Evolutionary conservation across 2,888 invertebrate species (phyloP).

Genomic region (Nebria brevicollis): DNA sequence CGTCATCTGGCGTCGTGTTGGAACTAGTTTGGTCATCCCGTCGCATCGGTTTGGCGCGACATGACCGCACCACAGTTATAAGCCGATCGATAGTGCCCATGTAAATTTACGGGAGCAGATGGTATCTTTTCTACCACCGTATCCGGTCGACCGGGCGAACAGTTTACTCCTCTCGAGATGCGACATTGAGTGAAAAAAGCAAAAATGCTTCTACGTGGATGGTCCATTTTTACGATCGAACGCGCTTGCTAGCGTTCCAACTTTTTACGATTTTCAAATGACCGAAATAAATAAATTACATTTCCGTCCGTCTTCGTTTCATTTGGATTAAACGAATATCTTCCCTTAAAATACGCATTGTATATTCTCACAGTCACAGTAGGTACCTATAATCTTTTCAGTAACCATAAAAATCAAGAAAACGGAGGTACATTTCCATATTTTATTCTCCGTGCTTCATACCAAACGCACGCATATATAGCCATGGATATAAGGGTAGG

Average conservation of each 20-base stretch:
- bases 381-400: neutral
- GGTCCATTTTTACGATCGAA: slow-evolving; percentile 19
- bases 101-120: slow-evolving; percentile 31
- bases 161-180: slow-evolving; percentile 4
- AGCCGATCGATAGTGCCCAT: slow-evolving; percentile 32
- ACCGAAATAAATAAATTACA: slow-evolving; percentile 28
- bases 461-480: too few species aligned
- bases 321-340: slow-evolving; percentile 23
- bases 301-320: slow-evolving; percentile 16
- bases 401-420: too few species aligned
- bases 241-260: neutral
- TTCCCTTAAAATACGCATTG: neutral
- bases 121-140: slow-evolving; percentile 5
- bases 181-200: neutral
- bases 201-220: neutral
- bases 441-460: too few species aligned
- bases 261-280: slow-evolving; percentile 26
- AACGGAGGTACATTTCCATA: too few species aligned
- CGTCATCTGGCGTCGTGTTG: slow-evolving; percentile 30
- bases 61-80: slow-evolving; percentile 17
- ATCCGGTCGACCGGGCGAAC: neutral
- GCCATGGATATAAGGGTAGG: too few species aligned
- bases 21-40: slow-evolving; percentile 2
- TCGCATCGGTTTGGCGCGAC: slow-evolving; percentile 18
- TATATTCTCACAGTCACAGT: neutral